Percentiles rank a stretch among this genome's conserved stretches.
Conservation (phyloP, 2,113 vertebrate genomes). For the Pholis gunnellus region DNA sequence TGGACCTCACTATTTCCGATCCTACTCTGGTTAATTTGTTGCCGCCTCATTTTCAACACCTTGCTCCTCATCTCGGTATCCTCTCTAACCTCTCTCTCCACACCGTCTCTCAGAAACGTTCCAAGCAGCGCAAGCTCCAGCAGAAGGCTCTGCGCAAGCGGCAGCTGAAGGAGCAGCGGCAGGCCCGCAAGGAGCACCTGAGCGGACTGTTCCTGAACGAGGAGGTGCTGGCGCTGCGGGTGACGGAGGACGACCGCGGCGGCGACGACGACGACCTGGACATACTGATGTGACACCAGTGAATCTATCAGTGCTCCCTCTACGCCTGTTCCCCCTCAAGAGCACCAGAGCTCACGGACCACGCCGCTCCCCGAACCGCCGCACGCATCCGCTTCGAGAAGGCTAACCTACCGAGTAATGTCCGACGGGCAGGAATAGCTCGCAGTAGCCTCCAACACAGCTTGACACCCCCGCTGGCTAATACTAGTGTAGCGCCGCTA, state of each 20-base stretch:
- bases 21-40: background rate
- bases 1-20: background rate
- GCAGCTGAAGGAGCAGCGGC: constrained; percentile 98
- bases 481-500: constrained; percentile 20
- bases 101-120: constrained; percentile 88
- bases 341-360: constrained; percentile 28
- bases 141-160: constrained; percentile 98
- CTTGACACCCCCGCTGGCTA: constrained; percentile 36
- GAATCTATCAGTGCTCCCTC: constrained; percentile 90
- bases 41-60: background rate
- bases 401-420: constrained; percentile 23
- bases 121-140: constrained; percentile 96
- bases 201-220: constrained; percentile 99
- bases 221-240: constrained; percentile 95
- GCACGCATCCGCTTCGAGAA: constrained; percentile 21
- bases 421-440: constrained; percentile 16
- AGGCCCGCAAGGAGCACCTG: constrained; percentile 96
- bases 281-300: constrained; percentile 95
- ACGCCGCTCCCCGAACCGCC: background rate
- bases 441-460: constrained; percentile 22
- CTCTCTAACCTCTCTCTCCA: background rate
- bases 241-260: constrained; percentile 95
- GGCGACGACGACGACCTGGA: constrained; percentile 90
- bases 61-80: no score
- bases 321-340: constrained; percentile 80